Conservation (phyloP, 2,888 invertebrate species). For the Parascotia fuliginaria region DNA sequence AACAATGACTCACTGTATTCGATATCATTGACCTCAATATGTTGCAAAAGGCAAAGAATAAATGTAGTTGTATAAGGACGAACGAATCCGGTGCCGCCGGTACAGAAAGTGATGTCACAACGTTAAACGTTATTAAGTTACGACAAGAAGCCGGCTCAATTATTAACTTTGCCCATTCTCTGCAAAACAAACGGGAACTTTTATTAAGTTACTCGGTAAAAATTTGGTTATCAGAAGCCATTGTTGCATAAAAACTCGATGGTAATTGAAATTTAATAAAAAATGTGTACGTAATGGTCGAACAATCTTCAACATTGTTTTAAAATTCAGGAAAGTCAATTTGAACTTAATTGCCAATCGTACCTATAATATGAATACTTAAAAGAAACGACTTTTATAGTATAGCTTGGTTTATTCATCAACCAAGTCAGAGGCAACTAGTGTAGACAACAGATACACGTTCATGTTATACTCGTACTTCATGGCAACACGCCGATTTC, state of each 20-base stretch:
- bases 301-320: too few relatives aligned
- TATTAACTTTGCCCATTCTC: background rate
- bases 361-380: too few relatives aligned
- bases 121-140: background rate
- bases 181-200: background rate
- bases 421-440: too few relatives aligned
- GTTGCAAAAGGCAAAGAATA: slow-evolving; percentile 26
- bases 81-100: background rate
- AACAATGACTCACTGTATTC: slow-evolving; percentile 24
- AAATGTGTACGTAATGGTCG: too few relatives aligned
- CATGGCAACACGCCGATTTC: too few relatives aligned
- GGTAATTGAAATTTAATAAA: background rate
- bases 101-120: background rate
- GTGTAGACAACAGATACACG: too few relatives aligned
- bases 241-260: background rate
- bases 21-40: slow-evolving; percentile 44
- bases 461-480: too few relatives aligned
- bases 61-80: slow-evolving; percentile 23
- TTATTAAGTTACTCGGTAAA: background rate
- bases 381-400: too few relatives aligned
- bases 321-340: too few relatives aligned
- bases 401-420: too few relatives aligned
- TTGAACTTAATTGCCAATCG: too few relatives aligned
- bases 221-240: background rate
- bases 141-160: background rate